Conservation (phyloP, 2,888 invertebrate species). For the Orthonevra nobilis region DNA sequence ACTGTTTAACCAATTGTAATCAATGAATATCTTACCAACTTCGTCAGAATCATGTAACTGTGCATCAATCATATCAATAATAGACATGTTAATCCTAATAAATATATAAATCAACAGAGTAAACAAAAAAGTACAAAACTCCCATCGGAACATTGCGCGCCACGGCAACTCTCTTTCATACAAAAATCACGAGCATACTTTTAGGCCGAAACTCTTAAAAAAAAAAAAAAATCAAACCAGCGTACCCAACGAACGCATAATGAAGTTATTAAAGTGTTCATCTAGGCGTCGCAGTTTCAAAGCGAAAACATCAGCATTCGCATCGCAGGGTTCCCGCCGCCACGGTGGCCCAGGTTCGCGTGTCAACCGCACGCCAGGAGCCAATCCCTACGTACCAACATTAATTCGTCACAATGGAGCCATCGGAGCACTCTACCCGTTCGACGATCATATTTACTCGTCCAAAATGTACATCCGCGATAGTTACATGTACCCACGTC, state of each 20-base stretch:
- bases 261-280: constrained; percentile 77
- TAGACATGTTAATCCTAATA: no score
- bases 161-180: background rate
- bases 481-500: constrained; percentile 78
- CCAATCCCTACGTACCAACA: constrained; percentile 73
- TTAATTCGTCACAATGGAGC: constrained; percentile 77
- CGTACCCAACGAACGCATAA: constrained; percentile 39
- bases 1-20: no score
- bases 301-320: constrained; percentile 73
- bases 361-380: constrained; percentile 42
- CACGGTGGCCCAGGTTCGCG: constrained; percentile 27
- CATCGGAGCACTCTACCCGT: constrained; percentile 77
- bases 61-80: no score
- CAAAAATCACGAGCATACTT: constrained; percentile 67
- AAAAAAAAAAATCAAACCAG: no score
- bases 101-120: no score
- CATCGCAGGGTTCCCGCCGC: constrained; percentile 71
- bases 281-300: constrained; percentile 78
- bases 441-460: constrained; percentile 78
- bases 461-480: constrained; percentile 78
- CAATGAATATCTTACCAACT: no score
- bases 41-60: no score
- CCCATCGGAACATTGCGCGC: no score
- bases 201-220: background rate
- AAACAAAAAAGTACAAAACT: background rate